Evolutionary conservation across 2,797 vertebrate species (phyloP), one percentile per base, ranked within the genome.

Genomic region (Lithobates pipiens): DNA sequence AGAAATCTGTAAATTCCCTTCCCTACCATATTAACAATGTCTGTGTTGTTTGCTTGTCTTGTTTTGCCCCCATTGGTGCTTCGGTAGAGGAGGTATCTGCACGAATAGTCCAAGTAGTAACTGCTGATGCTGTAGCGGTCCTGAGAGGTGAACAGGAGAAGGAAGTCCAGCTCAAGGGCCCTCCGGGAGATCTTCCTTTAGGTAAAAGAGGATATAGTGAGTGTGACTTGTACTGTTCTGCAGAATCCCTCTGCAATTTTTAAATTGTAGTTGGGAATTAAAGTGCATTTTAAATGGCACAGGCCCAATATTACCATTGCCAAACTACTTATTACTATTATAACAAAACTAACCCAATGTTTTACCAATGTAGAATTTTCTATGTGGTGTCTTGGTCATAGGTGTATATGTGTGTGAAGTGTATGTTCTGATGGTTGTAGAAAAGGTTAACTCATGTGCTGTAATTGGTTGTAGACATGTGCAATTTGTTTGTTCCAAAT

Each of bases 91-190:
- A 99, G 95, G 97, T 99, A 88, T 99, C 98, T 72, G 98, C 98
- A 0, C 96, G 98, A 89, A 99, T 99, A 88, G 98, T 99, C 85
- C 97, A 99, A 94, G 98, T 99, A 92, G 98, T 99, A 90, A 99
- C 98, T 1, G 98, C 98, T 39, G 98, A 99, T 92, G 98, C 98
- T 83, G 98, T 99, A 89, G 98, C 98, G 0, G 98, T 99, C 68
- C 95, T 99, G 90, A 99, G 98, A 94, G 97, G 96, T 15, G 98
- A 99, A 92, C 97, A 96, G 89, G 95, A 98, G 90, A 94, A 93
- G 89, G 94, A 95, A 92, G 91, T 91, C 88, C 96, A 96, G 80
- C 96, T 96, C 87, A 95, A 95, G 92, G 94, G 93, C 50, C 94
- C 93, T 69, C 92, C 94, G 71, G 89, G 92, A 90, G 89, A 92